Conservation (phyloP, 1,140 invertebrate species). For the Drosophila quadrilineata region DNA sequence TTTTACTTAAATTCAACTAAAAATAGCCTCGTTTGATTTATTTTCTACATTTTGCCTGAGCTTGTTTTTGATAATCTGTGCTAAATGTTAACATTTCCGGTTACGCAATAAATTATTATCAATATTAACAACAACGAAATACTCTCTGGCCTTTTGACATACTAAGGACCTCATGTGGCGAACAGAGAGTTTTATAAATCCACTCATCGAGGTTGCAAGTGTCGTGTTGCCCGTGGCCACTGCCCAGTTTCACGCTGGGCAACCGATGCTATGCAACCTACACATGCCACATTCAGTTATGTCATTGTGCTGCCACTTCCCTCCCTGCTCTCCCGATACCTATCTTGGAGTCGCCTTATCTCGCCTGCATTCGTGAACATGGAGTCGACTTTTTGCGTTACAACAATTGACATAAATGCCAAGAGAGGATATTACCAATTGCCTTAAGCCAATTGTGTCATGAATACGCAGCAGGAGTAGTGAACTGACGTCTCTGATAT, state of each 20-base stretch:
- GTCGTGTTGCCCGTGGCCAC: background rate
- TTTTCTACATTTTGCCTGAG: too few relatives aligned
- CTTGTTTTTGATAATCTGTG: background rate
- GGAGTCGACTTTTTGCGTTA: slow-evolving; percentile 49
- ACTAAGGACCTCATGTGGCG: slow-evolving; percentile 32
- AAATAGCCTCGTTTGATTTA: too few relatives aligned
- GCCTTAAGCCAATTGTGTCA: slow-evolving; percentile 76
- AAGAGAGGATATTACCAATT: slow-evolving; percentile 77
- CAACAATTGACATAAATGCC: slow-evolving; percentile 76
- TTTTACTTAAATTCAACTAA: too few relatives aligned
- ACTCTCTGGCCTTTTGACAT: slow-evolving; percentile 26
- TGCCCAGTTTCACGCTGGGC: background rate
- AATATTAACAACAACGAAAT: slow-evolving; percentile 14
- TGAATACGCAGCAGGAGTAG: slow-evolving; percentile 60
- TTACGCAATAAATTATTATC: slow-evolving; percentile 30
- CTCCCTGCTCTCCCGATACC: background rate
- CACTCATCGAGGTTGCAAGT: slow-evolving; percentile 17
- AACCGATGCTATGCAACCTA: slow-evolving; percentile 26
- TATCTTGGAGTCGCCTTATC: background rate
- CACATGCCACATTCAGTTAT: slow-evolving; percentile 19
- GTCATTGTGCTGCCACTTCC: background rate
- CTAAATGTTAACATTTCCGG: slow-evolving; percentile 21
- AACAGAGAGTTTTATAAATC: slow-evolving; percentile 27
- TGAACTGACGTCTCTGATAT: slow-evolving; percentile 29
- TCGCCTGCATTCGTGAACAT: slow-evolving; percentile 25